phyloP scores from a whole-genome alignment of 2,797 vertebrate species.

The Mus caroli region DNA sequence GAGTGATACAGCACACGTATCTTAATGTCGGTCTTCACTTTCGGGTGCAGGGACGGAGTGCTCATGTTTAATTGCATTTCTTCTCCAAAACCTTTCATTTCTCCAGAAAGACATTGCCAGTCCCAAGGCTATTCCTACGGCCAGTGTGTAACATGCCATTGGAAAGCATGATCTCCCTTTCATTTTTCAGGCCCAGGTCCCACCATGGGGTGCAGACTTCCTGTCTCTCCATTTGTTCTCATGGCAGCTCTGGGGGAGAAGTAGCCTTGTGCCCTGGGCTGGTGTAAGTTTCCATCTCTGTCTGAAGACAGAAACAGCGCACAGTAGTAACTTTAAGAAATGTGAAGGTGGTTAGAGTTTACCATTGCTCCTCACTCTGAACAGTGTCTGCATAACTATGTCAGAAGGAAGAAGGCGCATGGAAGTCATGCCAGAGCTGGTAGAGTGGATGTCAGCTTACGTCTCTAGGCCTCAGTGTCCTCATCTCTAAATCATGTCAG shows the following conservation, averaged over 20 bases:
- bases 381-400: constrained; percentile 67
- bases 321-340: neutral
- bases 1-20: neutral
- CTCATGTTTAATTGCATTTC: constrained; percentile 2
- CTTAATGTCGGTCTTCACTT: neutral
- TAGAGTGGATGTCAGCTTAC: neutral
- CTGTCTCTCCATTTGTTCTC: constrained; percentile 32
- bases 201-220: constrained; percentile 3
- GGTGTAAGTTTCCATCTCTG: neutral
- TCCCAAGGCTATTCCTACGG: constrained; percentile 25
- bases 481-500: neutral
- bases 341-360: constrained; percentile 46
- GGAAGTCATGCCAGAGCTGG: neutral
- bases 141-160: neutral
- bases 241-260: constrained; percentile 7
- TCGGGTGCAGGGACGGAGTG: neutral
- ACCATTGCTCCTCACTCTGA: constrained; percentile 55
- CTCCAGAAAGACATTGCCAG: constrained; percentile 7
- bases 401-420: neutral
- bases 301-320: neutral
- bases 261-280: neutral
- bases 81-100: neutral
- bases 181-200: constrained; percentile 43
- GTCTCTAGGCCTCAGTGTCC: neutral
- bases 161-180: neutral